Evolutionary conservation across 1,140 invertebrate genomes (phyloP).

Genomic region (Drosophila teissieri): DNA sequence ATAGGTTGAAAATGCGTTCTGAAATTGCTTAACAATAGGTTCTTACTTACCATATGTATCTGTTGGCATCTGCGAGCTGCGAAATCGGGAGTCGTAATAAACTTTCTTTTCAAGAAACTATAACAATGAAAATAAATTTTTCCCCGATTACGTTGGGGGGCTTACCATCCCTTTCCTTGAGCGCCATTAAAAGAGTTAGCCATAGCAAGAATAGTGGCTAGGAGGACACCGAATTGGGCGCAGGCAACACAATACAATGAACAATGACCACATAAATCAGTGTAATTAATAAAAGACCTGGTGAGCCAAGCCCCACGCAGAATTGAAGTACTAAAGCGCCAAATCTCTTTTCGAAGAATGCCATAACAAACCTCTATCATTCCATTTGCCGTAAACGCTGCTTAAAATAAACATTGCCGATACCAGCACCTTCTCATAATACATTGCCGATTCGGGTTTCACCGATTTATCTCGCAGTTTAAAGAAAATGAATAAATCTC

Average conservation of each 20-base stretch:
- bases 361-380: too few species aligned
- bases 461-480: constrained; percentile 84
- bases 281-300: constrained; percentile 77
- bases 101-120: constrained; percentile 40
- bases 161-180: constrained; percentile 4
- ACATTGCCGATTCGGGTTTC: constrained; percentile 53
- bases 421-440: constrained; percentile 47
- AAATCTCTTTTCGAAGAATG: constrained; percentile 13
- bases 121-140: constrained; percentile 52
- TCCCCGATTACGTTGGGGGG: constrained; percentile 3
- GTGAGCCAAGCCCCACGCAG: constrained; percentile 47
- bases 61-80: constrained; percentile 18
- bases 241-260: constrained; percentile 63
- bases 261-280: constrained; percentile 84
- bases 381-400: constrained; percentile 24
- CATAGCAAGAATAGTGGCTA: constrained; percentile 44
- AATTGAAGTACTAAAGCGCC: constrained; percentile 39
- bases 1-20: constrained; percentile 42
- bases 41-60: constrained; percentile 37
- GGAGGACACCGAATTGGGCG: neutral
- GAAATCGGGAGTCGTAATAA: constrained; percentile 39
- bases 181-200: constrained; percentile 57
- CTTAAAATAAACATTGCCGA: constrained; percentile 56
- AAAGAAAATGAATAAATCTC: constrained; percentile 83
- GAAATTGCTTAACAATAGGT: constrained; percentile 49